These are phyloP conservation scores for Napeogenes sylphis DNA, from an alignment of 2,888 invertebrate genomes.

Conservation along the genomic window DNA sequence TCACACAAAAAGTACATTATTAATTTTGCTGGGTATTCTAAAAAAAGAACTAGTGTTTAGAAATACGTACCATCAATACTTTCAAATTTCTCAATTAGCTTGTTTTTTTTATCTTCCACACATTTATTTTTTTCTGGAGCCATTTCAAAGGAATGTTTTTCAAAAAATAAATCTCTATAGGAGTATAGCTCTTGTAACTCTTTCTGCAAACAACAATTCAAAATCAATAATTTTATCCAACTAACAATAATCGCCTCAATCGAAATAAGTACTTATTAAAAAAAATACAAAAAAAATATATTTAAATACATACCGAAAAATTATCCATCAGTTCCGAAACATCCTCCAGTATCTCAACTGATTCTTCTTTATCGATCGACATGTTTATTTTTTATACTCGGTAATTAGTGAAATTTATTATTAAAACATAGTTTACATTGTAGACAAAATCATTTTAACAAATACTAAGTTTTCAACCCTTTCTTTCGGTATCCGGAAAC, in stretches of 20 bases:
- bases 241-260: too few relatives aligned
- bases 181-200: conserved; percentile 81
- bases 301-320: conserved; percentile 44
- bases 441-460: conserved; percentile 3
- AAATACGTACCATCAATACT: conserved; percentile 78
- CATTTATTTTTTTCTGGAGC: conserved; percentile 81
- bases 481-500: neutral
- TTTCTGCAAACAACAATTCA: conserved; percentile 63
- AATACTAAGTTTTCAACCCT: neutral
- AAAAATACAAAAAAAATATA: too few relatives aligned
- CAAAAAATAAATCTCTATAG: conserved; percentile 88
- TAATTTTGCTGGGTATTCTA: too few relatives aligned
- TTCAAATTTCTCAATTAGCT: conserved; percentile 80
- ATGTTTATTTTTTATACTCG: conserved; percentile 32
- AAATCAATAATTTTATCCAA: neutral
- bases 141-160: conserved; percentile 82
- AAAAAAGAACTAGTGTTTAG: neutral
- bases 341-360: conserved; percentile 50
- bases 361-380: conserved; percentile 50
- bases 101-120: conserved; percentile 80
- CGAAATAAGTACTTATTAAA: too few relatives aligned
- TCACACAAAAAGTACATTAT: too few relatives aligned
- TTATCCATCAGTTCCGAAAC: conserved; percentile 51
- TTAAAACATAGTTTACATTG: neutral
- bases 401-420: neutral